Evolutionary conservation across 1,140 invertebrate species (phyloP).

Genomic region (Anadara kagoshimensis): DNA sequence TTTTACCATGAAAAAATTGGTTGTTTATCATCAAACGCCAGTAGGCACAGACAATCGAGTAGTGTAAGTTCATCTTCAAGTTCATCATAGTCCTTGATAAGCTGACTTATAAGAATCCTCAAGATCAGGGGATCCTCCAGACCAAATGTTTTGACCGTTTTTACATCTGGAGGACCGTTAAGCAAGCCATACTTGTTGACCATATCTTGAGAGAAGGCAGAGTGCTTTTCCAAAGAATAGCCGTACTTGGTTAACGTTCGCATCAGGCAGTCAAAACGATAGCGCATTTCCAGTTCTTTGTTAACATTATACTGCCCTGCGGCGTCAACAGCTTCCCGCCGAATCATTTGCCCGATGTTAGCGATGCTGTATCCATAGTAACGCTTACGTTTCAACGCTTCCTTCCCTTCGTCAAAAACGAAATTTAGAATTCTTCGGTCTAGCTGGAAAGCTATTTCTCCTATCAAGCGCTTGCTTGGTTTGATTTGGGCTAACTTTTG

Average conservation of each 20-base stretch:
- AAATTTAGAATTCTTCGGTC: constrained; percentile 57
- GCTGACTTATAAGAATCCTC: constrained; percentile 39
- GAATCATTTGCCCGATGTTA: constrained; percentile 55
- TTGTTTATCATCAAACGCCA: constrained; percentile 51
- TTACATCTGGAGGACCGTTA: constrained; percentile 39
- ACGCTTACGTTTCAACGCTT: neutral
- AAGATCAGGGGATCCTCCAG: constrained; percentile 47
- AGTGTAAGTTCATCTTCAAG: constrained; percentile 47
- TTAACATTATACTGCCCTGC: constrained; percentile 26
- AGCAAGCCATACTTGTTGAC: constrained; percentile 63
- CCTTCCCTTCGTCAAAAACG: constrained; percentile 40
- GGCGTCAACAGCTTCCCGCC: constrained; percentile 36
- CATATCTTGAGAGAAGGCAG: constrained; percentile 52
- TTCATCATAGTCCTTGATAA: constrained; percentile 39
- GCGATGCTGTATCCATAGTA: constrained; percentile 60
- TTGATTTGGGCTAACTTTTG: constrained; percentile 9
- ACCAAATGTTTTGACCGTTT: constrained; percentile 35
- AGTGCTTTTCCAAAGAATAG: constrained; percentile 50
- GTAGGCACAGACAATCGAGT: constrained; percentile 55
- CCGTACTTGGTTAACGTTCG: constrained; percentile 37
- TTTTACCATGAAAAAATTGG: constrained; percentile 42
- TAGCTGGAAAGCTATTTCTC: constrained; percentile 58
- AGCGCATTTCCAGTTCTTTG: constrained; percentile 36
- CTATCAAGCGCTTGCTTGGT: constrained; percentile 40
- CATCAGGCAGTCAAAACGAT: constrained; percentile 43